Conservation (phyloP, 2,113 vertebrate genomes). For the Hiodon tergisus region DNA sequence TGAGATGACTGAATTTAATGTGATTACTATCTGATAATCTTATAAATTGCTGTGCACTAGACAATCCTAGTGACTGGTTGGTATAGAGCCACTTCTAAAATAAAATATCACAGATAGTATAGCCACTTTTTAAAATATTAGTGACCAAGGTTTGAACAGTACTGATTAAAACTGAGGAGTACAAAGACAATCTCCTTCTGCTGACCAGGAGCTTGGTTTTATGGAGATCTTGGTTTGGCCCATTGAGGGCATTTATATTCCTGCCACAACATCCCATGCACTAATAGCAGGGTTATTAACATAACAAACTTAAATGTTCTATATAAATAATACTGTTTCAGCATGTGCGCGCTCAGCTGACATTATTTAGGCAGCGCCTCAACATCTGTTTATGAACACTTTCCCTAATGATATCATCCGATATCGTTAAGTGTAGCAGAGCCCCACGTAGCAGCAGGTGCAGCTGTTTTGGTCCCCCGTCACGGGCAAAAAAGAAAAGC, state of each 20-base stretch:
- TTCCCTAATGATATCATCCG: conserved; percentile 99
- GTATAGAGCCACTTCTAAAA: too few relatives aligned
- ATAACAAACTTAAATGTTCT: conserved; percentile 99
- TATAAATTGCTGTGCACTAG: too few relatives aligned
- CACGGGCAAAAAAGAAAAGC: conserved; percentile 77
- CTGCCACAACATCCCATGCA: conserved; percentile 91
- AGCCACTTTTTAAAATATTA: too few relatives aligned
- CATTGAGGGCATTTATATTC: conserved; percentile 88
- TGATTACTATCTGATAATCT: too few relatives aligned
- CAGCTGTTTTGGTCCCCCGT: conserved; percentile 90
- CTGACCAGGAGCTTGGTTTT: conserved; percentile 60
- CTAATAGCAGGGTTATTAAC: conserved; percentile 99
- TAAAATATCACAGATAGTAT: too few relatives aligned
- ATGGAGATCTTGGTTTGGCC: conserved; percentile 81
- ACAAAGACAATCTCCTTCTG: too few relatives aligned
- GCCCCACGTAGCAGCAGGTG: conserved; percentile 91
- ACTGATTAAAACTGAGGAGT: not conserved
- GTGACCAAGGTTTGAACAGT: not conserved
- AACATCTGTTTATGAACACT: conserved; percentile 99
- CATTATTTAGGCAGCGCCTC: conserved; percentile 98
- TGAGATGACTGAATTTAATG: too few relatives aligned
- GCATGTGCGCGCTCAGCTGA: conserved; percentile 94
- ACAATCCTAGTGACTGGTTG: too few relatives aligned
- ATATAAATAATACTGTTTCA: conserved; percentile 99
- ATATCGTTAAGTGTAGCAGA: conserved; percentile 99